Evolutionary conservation across 53 echinoderm and acorn worm species (phyloP).

Genomic region (Paracentrotus lividus): DNA sequence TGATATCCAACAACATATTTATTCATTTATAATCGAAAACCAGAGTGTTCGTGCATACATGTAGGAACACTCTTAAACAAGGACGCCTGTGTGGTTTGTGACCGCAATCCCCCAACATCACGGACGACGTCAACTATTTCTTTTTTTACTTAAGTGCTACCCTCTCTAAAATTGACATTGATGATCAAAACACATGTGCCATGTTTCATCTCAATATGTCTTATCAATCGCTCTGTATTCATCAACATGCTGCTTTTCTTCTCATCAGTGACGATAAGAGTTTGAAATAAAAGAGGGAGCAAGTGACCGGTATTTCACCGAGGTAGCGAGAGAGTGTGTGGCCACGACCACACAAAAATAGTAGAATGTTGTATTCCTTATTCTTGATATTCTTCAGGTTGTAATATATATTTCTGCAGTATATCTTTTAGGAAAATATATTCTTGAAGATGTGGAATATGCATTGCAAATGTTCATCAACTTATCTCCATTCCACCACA

Average conservation of each 20-base stretch:
- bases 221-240: conserved; percentile 34
- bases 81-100: not conserved
- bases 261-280: not conserved
- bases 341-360: too few species aligned
- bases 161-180: conserved; percentile 21
- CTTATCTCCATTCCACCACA: not conserved
- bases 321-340: not conserved
- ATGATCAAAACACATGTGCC: conserved; percentile 27
- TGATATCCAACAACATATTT: not conserved
- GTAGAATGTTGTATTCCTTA: too few species aligned
- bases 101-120: not conserved
- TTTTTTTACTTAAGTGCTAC: not conserved
- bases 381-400: too few species aligned
- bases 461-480: not conserved
- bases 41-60: not conserved
- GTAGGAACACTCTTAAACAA: not conserved
- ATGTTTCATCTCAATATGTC: conserved; percentile 35
- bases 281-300: not conserved
- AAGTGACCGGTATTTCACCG: conserved; percentile 12
- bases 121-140: not conserved
- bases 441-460: not conserved
- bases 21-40: not conserved
- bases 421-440: not conserved
- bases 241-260: not conserved
- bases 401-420: too few species aligned